Evolutionary conservation across 2,797 vertebrate genomes (phyloP).

Genomic region (Lophius americanus): DNA sequence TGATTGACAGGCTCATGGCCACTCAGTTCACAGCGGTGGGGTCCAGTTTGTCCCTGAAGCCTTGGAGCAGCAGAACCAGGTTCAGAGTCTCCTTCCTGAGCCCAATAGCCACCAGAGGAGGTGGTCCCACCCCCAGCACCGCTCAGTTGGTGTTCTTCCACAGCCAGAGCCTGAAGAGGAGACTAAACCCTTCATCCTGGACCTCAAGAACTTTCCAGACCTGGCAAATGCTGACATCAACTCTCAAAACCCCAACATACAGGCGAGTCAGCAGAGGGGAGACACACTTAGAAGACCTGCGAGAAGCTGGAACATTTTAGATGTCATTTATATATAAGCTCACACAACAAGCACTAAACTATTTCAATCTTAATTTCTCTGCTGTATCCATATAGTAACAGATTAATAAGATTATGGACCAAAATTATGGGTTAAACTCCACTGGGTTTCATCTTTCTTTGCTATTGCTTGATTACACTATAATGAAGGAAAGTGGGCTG

Average conservation of each 20-base stretch:
- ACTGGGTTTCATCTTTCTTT: slow-evolving; percentile 9
- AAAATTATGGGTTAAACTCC: too few relatives aligned
- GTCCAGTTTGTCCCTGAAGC: slow-evolving; percentile 65
- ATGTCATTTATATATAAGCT: too few relatives aligned
- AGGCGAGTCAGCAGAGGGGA: slow-evolving; percentile 74
- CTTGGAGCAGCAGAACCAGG: slow-evolving; percentile 75
- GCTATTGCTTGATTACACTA: slow-evolving; percentile 23
- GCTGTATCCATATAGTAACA: too few relatives aligned
- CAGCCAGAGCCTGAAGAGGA: slow-evolving; percentile 75
- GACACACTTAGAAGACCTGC: not conserved
- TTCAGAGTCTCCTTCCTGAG: slow-evolving; percentile 77
- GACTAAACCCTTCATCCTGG: slow-evolving; percentile 86
- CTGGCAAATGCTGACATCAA: slow-evolving; percentile 86
- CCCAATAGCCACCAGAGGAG: slow-evolving; percentile 71
- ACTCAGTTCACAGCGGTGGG: slow-evolving; percentile 49
- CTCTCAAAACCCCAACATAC: slow-evolving; percentile 92
- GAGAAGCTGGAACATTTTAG: too few relatives aligned
- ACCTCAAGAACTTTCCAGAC: slow-evolving; percentile 89
- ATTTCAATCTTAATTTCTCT: too few relatives aligned
- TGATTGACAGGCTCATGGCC: slow-evolving; percentile 73
- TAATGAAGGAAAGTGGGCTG: slow-evolving; percentile 12
- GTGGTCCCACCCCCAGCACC: slow-evolving; percentile 78
- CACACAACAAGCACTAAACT: too few relatives aligned
- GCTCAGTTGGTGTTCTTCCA: slow-evolving; percentile 68
- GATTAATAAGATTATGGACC: too few relatives aligned